Percentiles rank a stretch among this genome's conserved stretches.
Conservation (phyloP, 1,140 invertebrate species). For the Hirudo medicinalis region DNA sequence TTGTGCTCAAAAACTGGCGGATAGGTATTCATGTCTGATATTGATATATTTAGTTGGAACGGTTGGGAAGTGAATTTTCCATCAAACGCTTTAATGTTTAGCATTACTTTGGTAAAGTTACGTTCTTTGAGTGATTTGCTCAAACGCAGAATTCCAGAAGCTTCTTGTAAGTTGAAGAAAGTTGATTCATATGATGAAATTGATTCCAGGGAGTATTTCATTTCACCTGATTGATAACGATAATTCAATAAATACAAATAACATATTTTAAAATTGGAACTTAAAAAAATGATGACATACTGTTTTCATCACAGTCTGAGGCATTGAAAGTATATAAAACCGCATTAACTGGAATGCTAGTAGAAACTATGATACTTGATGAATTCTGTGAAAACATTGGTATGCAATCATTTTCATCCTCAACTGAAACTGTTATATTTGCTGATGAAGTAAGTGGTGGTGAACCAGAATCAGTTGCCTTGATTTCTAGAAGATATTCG, state of each 20-base stretch:
- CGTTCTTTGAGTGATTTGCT: too few relatives aligned
- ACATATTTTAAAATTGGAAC: background rate
- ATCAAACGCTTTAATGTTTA: too few relatives aligned
- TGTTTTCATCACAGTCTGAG: conserved; percentile 1
- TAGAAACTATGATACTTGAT: background rate
- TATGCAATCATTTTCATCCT: conserved; percentile 10
- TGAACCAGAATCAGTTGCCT: conserved; percentile 13
- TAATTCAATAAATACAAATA: background rate
- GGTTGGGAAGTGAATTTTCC: too few relatives aligned
- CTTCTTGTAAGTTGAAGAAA: too few relatives aligned
- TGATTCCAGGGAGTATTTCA: background rate
- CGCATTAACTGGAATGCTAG: conserved; percentile 9
- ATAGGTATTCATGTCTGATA: too few relatives aligned
- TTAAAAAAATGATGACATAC: background rate
- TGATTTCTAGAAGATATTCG: conserved; percentile 7
- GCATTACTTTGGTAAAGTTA: too few relatives aligned
- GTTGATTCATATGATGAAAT: background rate
- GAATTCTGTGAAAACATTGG: conserved; percentile 1
- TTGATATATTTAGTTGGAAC: too few relatives aligned
- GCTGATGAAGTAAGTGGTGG: conserved; percentile 12
- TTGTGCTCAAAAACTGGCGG: too few relatives aligned
- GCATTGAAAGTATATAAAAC: conserved; percentile 1
- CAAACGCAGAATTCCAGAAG: too few relatives aligned
- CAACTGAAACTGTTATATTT: conserved; percentile 8
- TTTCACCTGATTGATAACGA: background rate